Conservation (phyloP, 2,797 vertebrate genomes). For the Dicrostonyx torquatus region DNA sequence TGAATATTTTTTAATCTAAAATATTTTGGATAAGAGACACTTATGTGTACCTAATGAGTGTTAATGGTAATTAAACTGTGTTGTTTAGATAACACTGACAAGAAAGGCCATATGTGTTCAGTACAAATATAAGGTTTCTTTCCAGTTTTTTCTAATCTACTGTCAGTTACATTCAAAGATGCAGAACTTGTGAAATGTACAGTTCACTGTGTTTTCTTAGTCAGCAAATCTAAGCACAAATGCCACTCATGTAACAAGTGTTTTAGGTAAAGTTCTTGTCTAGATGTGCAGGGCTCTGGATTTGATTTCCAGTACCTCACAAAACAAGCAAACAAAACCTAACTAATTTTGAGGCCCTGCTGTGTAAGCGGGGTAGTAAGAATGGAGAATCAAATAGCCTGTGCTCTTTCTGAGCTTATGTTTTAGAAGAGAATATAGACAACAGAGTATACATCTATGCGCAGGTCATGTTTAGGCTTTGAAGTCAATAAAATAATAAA, state of each 20-base stretch:
- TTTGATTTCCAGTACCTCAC: not conserved
- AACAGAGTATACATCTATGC: not conserved
- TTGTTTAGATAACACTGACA: not conserved
- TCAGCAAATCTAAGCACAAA: not conserved
- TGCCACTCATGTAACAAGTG: conserved; percentile 7
- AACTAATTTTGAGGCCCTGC: conserved; percentile 8
- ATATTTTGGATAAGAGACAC: not conserved
- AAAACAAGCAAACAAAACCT: not conserved
- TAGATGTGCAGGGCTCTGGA: not conserved
- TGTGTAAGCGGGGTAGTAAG: not conserved
- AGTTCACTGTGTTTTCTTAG: conserved; percentile 10
- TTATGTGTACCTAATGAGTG: not conserved
- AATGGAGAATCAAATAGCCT: not conserved
- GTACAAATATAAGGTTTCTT: not conserved
- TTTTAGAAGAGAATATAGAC: not conserved
- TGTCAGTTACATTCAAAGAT: not conserved
- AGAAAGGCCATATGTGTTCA: not conserved
- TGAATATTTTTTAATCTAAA: not conserved
- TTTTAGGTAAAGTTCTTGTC: not conserved
- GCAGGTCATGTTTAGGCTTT: not conserved
- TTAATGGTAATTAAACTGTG: not conserved
- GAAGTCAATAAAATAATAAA: not conserved
- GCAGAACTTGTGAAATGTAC: not conserved
- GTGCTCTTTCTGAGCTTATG: not conserved
- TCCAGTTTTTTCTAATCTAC: not conserved